Evolutionary conservation across 2,113 vertebrate genomes (phyloP).

Genomic region (Rallus limicola): DNA sequence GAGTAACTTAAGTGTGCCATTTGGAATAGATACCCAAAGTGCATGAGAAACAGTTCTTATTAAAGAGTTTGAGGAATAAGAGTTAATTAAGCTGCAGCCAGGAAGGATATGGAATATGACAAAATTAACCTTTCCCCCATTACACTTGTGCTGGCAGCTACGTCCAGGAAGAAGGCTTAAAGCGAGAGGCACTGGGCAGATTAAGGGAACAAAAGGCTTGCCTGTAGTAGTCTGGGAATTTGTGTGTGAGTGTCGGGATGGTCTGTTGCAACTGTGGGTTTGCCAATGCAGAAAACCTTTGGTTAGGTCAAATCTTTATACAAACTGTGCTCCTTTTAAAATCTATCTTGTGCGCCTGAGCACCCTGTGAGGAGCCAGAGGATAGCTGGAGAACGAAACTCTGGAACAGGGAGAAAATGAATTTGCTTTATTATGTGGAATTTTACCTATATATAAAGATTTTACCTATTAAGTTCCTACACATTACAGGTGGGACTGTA

Average conservation of each 20-base stretch:
- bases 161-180: conserved; percentile 31
- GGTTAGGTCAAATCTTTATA: not conserved
- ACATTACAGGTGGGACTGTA: not conserved
- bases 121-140: conserved; percentile 47
- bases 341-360: not conserved
- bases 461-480: not conserved
- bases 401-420: not conserved
- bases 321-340: not conserved
- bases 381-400: not conserved
- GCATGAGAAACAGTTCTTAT: not conserved
- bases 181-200: not conserved
- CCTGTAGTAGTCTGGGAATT: not conserved
- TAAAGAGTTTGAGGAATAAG: conserved; percentile 17
- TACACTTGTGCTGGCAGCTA: not conserved
- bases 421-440: not conserved
- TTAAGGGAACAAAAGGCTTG: not conserved
- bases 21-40: not conserved
- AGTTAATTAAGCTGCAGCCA: conserved; percentile 37
- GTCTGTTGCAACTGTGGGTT: not conserved
- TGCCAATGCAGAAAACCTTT: not conserved
- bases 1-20: not conserved
- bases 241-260: not conserved
- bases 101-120: conserved; percentile 56
- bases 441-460: not conserved
- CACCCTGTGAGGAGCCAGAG: not conserved